Base-by-base conservation (phyloP, 2,797 vertebrate species). In the Malurus splendens region DNA sequence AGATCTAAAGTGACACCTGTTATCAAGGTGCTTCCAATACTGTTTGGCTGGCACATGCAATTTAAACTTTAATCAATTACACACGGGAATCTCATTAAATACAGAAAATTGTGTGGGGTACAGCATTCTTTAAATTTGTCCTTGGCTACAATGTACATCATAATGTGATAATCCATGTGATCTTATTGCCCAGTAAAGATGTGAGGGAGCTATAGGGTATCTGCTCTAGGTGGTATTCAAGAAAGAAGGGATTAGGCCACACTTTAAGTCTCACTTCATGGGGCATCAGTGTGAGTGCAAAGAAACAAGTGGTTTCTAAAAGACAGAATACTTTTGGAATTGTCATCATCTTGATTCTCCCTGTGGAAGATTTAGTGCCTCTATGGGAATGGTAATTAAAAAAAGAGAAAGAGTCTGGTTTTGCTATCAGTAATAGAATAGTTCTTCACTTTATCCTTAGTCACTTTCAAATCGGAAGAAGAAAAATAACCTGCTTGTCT, bases 241-340 rank as follows among this genome's bases (percentile, higher is more conserved):
- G 45, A 70, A 30, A 48, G 48, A 30, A 64, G 30, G 17, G 22
- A 25, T 74, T 41, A 48, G 45, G 38, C 8, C 7, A 8, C 5
- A 2, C 17, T 61, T 88, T 1, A 19, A 16, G 7, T 64, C 30
- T 86, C 18, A 22, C 7, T 57, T 45, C 0, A 0, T 42, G 27
- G 11, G 12, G 8, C 38, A 22, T 42, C 18, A 16, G 7, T 55
- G 4, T 30, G 39, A 72, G 14, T 39, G 28, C 36, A 39, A 51
- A 60, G 73, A 59, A 89, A 24, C 14, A 38, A 51, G 28, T 57
- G 10, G 6, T 42, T 71, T 84, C n/a, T 72, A 39, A 68, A 86
- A 39, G 41, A 38, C 16, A 66, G 47, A 45, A 18, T 57, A 18
- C 15, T 81, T 83, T 39, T n/a, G 18, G 18, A 75, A 7, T 7